Conservation (phyloP, 1,140 invertebrate species). For the Psix sp. region DNA sequence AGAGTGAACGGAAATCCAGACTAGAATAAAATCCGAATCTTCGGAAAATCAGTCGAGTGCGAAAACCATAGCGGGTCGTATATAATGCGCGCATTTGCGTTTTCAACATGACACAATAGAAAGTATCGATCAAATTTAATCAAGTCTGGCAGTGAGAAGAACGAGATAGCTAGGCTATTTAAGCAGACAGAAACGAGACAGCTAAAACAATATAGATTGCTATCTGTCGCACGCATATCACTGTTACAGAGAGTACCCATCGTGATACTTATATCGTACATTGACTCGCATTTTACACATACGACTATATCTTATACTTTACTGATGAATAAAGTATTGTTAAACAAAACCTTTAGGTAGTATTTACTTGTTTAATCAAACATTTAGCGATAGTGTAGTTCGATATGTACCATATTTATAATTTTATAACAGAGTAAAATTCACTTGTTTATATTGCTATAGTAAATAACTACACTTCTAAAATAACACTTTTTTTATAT, state of each 20-base stretch:
- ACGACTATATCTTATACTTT: not conserved
- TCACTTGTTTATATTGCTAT: no score
- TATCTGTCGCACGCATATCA: constrained; percentile 25
- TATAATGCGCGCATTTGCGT: constrained; percentile 32
- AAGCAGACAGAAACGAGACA: constrained; percentile 6
- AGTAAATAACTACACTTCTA: no score
- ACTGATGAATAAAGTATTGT: constrained; percentile 13
- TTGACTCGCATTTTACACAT: constrained; percentile 29
- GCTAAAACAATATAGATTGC: constrained; percentile 46
- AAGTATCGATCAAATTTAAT: constrained; percentile 39
- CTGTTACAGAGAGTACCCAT: constrained; percentile 30
- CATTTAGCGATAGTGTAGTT: no score
- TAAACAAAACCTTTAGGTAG: no score
- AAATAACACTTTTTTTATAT: no score
- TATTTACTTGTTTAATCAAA: no score
- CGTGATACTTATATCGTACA: constrained; percentile 25
- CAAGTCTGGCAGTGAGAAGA: constrained; percentile 21
- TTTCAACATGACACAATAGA: constrained; percentile 13
- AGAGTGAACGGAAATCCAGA: constrained; percentile 12
- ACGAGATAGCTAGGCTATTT: constrained; percentile 18
- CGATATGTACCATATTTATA: no score
- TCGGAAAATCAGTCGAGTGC: constrained; percentile 1
- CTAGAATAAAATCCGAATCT: constrained; percentile 21
- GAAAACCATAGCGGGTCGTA: constrained; percentile 15
- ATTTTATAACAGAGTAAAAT: no score